phyloP scores from a whole-genome alignment of 1,140 invertebrate genomes.

The Sipha flava region DNA sequence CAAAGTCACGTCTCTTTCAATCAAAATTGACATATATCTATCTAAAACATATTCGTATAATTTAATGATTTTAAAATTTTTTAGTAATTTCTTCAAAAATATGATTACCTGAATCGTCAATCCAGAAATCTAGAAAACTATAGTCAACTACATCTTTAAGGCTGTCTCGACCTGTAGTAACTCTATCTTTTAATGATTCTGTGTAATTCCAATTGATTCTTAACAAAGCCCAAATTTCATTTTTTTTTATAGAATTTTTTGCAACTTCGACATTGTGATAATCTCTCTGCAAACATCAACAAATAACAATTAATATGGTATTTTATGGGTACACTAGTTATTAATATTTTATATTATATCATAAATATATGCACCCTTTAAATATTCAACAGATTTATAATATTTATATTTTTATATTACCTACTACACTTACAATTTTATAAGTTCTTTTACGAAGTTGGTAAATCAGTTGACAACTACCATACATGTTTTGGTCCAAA shows the following conservation, averaged over 20 bases:
- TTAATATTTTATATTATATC: too few species aligned
- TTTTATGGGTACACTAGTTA: too few species aligned
- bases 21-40: conserved; percentile 33
- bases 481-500: conserved; percentile 44
- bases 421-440: conserved; percentile 48
- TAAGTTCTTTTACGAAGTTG: conserved; percentile 54
- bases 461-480: conserved; percentile 64
- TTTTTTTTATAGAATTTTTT: conserved; percentile 51
- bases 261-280: conserved; percentile 52
- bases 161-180: conserved; percentile 11
- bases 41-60: conserved; percentile 22
- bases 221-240: conserved; percentile 45
- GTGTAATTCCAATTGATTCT: conserved; percentile 35
- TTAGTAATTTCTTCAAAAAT: background rate
- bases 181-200: conserved; percentile 29
- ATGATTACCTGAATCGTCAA: conserved; percentile 37
- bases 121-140: conserved; percentile 27
- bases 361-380: too few species aligned
- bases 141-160: background rate
- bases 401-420: background rate
- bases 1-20: conserved; percentile 21
- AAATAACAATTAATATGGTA: background rate
- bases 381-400: too few species aligned
- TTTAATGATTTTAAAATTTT: background rate
- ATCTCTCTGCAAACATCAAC: conserved; percentile 43